Percentiles rank a stretch among this genome's conserved stretches.
These are phyloP conservation scores for Rhagophthalmus giganteus DNA, from an alignment of 2,888 invertebrate species.

Conservation along the genomic window DNA sequence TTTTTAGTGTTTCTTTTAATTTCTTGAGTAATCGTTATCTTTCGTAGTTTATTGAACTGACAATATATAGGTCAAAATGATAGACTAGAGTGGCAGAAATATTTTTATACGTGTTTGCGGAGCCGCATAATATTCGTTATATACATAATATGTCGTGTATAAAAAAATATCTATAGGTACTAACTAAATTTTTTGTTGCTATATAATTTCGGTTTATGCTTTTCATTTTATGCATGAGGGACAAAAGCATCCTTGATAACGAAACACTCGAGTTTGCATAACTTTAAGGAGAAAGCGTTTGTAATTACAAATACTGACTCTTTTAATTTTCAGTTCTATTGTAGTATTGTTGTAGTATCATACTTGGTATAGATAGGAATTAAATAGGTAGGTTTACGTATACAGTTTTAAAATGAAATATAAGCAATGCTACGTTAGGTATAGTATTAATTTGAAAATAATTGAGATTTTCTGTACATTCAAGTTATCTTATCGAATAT, in stretches of 20 bases:
- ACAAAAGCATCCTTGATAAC: constrained; percentile 17
- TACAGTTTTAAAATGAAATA: no score
- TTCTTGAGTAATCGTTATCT: constrained; percentile 42
- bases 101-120: neutral
- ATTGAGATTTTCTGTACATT: no score
- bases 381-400: neutral
- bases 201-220: neutral
- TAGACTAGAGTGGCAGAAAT: constrained; percentile 14
- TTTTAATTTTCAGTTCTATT: constrained; percentile 6
- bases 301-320: constrained; percentile 21
- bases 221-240: constrained; percentile 10
- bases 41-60: constrained; percentile 44
- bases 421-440: constrained; percentile 4
- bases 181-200: neutral
- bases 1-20: constrained; percentile 32
- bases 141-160: neutral
- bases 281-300: constrained; percentile 16
- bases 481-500: no score
- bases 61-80: constrained; percentile 42
- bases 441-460: neutral
- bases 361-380: constrained; percentile 11
- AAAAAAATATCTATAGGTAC: neutral
- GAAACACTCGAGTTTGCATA: constrained; percentile 15
- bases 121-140: neutral
- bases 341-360: constrained; percentile 11